A percentile compares a stretch with the other conserved stretches of the same genome.
Conservation (phyloP, 2,797 vertebrate genomes). For the Myiothlypis coronata region DNA sequence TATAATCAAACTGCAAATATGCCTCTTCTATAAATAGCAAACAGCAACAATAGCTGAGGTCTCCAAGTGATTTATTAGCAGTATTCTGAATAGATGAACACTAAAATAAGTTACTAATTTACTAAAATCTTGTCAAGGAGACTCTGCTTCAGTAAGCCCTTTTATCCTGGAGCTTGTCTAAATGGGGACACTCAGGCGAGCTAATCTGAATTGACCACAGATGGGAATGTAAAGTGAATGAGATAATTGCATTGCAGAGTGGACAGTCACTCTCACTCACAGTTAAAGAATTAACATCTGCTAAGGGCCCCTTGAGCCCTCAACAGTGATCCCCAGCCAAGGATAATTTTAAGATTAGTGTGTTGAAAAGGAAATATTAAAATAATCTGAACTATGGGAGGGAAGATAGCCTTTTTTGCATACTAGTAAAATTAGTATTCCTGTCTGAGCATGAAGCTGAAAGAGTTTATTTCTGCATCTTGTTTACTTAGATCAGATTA, state of each 20-base stretch:
- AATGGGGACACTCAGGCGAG: slow-evolving; percentile 64
- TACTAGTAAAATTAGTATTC: background rate
- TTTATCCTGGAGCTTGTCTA: slow-evolving; percentile 51
- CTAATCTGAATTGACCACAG: slow-evolving; percentile 63
- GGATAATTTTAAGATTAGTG: background rate
- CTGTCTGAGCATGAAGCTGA: background rate
- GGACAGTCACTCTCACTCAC: slow-evolving; percentile 53
- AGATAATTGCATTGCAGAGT: slow-evolving; percentile 64
- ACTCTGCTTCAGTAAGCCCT: slow-evolving; percentile 56
- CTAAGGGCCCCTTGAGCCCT: background rate
- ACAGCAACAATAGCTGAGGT: slow-evolving; percentile 27
- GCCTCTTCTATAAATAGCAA: slow-evolving; percentile 27
- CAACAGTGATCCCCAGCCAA: background rate
- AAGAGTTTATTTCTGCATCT: background rate
- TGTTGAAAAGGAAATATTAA: background rate
- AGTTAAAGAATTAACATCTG: slow-evolving; percentile 53
- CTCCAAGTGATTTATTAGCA: slow-evolving; percentile 59
- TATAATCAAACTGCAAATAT: slow-evolving; percentile 10
- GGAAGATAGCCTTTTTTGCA: background rate
- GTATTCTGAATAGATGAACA: slow-evolving; percentile 43
- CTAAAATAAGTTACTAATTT: slow-evolving; percentile 54
- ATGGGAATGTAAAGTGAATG: slow-evolving; percentile 50
- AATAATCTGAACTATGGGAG: background rate
- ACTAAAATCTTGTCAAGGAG: slow-evolving; percentile 55
- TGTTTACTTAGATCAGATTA: slow-evolving; percentile 1